Percentiles rank a stretch among this genome's conserved stretches.
phyloP scores from a whole-genome alignment of 2,113 vertebrate genomes.

The Proterorhinus semilunaris region DNA sequence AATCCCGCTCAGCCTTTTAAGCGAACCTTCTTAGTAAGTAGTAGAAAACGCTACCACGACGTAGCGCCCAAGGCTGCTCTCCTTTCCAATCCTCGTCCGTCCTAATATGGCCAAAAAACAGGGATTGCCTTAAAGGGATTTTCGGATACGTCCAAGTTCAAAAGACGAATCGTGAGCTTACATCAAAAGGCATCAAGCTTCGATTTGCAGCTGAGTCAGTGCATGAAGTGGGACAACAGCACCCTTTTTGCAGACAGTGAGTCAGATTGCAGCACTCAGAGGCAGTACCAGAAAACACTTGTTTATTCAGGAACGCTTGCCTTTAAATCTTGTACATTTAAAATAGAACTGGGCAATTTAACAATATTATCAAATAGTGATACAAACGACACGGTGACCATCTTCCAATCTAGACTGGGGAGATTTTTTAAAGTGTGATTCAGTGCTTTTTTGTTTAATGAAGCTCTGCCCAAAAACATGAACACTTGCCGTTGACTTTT shows the following conservation, averaged over 20 bases:
- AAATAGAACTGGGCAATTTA: neutral
- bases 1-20: constrained; percentile 57
- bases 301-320: constrained; percentile 49
- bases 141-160: constrained; percentile 31
- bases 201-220: constrained; percentile 55
- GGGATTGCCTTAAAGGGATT: constrained; percentile 37
- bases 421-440: neutral
- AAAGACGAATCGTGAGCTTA: constrained; percentile 51
- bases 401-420: neutral
- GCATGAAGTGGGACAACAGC: constrained; percentile 50
- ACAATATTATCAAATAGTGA: neutral
- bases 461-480: neutral
- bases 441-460: neutral
- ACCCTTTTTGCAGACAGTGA: constrained; percentile 48
- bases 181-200: constrained; percentile 50
- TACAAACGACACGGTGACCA: neutral
- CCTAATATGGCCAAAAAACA: constrained; percentile 48
- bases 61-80: constrained; percentile 50
- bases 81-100: constrained; percentile 27
- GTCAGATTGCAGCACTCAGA: constrained; percentile 51
- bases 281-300: constrained; percentile 36
- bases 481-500: neutral
- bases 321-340: constrained; percentile 21
- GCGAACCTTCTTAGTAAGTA: constrained; percentile 24
- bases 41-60: constrained; percentile 3